Percentiles rank a stretch among this genome's conserved stretches.
phyloP scores from a whole-genome alignment of 2,888 invertebrate species.

The Rosalia funebris region DNA sequence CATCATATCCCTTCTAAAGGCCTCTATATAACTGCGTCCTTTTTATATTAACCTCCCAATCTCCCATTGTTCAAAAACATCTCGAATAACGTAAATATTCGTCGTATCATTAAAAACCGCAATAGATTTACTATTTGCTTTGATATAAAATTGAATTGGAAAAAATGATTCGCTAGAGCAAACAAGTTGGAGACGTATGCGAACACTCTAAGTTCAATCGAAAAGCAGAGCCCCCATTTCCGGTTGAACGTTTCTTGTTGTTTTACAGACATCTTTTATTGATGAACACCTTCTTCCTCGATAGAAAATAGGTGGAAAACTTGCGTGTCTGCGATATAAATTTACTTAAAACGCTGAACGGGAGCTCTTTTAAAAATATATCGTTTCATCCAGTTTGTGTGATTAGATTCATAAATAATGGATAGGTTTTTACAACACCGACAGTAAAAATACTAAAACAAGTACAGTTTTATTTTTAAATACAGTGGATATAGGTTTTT shows the following conservation, averaged over 20 bases:
- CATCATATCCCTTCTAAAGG: too few species aligned
- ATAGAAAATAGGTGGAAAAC: slow-evolving; percentile 14
- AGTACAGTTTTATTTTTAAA: too few species aligned
- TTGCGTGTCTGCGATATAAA: slow-evolving; percentile 1
- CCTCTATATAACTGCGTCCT: too few species aligned
- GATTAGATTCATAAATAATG: not conserved
- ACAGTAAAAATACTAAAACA: not conserved
- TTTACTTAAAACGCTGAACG: slow-evolving; percentile 3
- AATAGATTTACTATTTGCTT: slow-evolving; percentile 21
- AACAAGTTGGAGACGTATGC: slow-evolving; percentile 35
- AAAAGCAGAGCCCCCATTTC: slow-evolving; percentile 40
- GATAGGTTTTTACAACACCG: not conserved
- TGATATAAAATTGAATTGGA: slow-evolving; percentile 20
- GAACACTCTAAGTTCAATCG: slow-evolving; percentile 37
- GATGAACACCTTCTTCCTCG: slow-evolving; percentile 40
- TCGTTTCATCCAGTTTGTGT: not conserved
- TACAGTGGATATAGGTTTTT: too few species aligned
- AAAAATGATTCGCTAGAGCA: slow-evolving; percentile 34
- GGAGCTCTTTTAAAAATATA: not conserved
- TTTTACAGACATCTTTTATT: slow-evolving; percentile 48
- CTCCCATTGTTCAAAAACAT: too few species aligned
- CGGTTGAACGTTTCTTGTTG: slow-evolving; percentile 41
- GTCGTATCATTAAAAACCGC: not conserved
- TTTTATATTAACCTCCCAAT: too few species aligned
- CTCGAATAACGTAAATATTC: not conserved